Evolutionary conservation across 2,113 vertebrate genomes (phyloP).

Genomic region (Microtus montanus): DNA sequence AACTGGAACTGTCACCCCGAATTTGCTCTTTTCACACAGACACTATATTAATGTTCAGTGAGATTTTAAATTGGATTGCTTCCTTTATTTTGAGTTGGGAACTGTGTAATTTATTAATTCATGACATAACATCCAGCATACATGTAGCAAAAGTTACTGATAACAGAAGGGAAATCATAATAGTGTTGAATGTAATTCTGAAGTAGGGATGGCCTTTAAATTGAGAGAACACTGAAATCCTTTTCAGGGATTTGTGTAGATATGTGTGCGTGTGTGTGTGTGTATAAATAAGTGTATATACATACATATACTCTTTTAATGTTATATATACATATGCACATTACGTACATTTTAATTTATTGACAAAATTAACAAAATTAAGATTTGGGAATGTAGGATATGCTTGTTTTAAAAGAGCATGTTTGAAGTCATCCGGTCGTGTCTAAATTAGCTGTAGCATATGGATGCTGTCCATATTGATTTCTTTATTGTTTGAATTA

Average conservation of each 20-base stretch:
- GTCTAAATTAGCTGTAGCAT: conserved; percentile 71
- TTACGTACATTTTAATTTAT: conserved; percentile 81
- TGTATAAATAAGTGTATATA: conserved; percentile 64
- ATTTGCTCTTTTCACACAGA: conserved; percentile 5
- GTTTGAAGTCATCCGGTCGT: conserved; percentile 68
- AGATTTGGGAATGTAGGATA: conserved; percentile 67
- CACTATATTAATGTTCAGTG: conserved; percentile 48
- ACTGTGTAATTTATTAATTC: conserved; percentile 60
- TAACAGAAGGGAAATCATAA: conserved; percentile 54
- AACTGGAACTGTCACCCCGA: conserved; percentile 9
- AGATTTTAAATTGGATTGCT: conserved; percentile 59
- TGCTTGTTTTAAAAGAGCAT: conserved; percentile 70
- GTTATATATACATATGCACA: conserved; percentile 75
- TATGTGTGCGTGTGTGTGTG: conserved; percentile 24
- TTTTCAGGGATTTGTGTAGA: conserved; percentile 75
- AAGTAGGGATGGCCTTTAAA: conserved; percentile 77
- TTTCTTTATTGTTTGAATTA: conserved; percentile 68
- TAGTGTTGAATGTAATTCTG: conserved; percentile 80
- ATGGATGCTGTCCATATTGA: conserved; percentile 59
- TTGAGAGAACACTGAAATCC: conserved; percentile 77
- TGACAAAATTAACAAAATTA: conserved; percentile 76
- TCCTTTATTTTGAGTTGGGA: conserved; percentile 62
- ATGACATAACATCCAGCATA: conserved; percentile 62
- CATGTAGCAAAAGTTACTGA: conserved; percentile 70
- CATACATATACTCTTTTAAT: conserved; percentile 68